Conservation (phyloP, 2,888 invertebrate species). For the Archaeoteleia sp. region DNA sequence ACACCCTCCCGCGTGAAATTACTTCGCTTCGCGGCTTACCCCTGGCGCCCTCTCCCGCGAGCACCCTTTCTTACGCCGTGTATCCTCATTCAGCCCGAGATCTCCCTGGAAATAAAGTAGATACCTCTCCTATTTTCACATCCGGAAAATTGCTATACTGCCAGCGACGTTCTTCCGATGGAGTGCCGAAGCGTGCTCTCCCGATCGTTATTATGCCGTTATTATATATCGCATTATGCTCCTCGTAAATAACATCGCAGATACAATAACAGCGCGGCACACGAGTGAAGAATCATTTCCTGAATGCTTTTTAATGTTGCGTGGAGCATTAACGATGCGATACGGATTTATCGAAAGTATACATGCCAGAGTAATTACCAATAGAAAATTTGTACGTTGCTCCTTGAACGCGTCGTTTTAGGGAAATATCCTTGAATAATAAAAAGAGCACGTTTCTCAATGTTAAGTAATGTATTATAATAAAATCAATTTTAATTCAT, state of each 20-base stretch:
- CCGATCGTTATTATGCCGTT: conserved; percentile 52
- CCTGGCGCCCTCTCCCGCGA: conserved; percentile 63
- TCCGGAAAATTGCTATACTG: conserved; percentile 72
- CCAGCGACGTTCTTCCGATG: conserved; percentile 54
- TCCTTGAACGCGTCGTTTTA: no score
- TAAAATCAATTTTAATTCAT: no score
- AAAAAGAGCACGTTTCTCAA: no score
- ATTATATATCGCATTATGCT: conserved; percentile 54
- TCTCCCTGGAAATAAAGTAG: conserved; percentile 72
- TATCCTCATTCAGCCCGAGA: conserved; percentile 71
- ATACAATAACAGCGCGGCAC: conserved; percentile 49
- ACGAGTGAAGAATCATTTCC: conserved; percentile 50
- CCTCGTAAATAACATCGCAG: conserved; percentile 49
- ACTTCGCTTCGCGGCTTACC: conserved; percentile 74
- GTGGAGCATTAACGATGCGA: conserved; percentile 43
- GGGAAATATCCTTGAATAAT: no score
- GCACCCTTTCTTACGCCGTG: conserved; percentile 65
- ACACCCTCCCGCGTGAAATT: conserved; percentile 72
- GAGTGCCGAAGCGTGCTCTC: conserved; percentile 53
- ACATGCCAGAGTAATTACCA: conserved; percentile 36
- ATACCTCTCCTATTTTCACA: conserved; percentile 72
- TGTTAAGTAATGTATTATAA: no score
- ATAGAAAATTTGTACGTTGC: no score
- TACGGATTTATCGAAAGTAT: conserved; percentile 43
- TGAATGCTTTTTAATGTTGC: conserved; percentile 50